Conservation (phyloP, 2,797 vertebrate genomes). For the Pangasius larnaudii region DNA sequence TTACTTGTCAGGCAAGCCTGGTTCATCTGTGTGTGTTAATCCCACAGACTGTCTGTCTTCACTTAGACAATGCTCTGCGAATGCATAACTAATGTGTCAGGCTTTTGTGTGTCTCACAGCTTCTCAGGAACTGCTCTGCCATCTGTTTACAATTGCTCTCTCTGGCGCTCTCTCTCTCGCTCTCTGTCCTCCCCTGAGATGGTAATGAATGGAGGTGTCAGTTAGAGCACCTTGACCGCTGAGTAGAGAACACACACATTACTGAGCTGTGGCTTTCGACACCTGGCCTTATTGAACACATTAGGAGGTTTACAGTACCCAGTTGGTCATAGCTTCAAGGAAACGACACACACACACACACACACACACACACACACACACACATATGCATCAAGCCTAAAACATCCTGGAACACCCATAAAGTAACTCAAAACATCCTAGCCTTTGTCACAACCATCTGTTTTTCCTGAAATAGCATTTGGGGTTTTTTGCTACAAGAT, state of each 20-base stretch:
- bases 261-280: slow-evolving; percentile 58
- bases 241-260: slow-evolving; percentile 60
- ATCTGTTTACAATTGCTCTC: slow-evolving; percentile 65
- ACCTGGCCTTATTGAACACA: slow-evolving; percentile 54
- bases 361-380: neutral
- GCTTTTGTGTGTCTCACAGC: slow-evolving; percentile 51
- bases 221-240: slow-evolving; percentile 58
- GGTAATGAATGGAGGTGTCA: slow-evolving; percentile 64
- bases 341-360: slow-evolving; percentile 49
- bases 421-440: slow-evolving; percentile 18
- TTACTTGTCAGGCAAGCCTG: slow-evolving; percentile 50
- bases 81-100: slow-evolving; percentile 53
- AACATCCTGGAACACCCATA: slow-evolving; percentile 9
- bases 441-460: slow-evolving; percentile 20
- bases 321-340: slow-evolving; percentile 55
- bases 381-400: slow-evolving; percentile 3
- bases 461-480: slow-evolving; percentile 15
- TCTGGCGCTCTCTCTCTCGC: slow-evolving; percentile 39
- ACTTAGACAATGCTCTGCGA: slow-evolving; percentile 48
- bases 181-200: slow-evolving; percentile 60
- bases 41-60: slow-evolving; percentile 50
- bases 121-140: slow-evolving; percentile 72
- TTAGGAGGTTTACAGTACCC: slow-evolving; percentile 62
- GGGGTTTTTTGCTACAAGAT: neutral
- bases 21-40: slow-evolving; percentile 47